phyloP scores from a whole-genome alignment of 2,888 invertebrate genomes.

The Hoplodrina ambigua region DNA sequence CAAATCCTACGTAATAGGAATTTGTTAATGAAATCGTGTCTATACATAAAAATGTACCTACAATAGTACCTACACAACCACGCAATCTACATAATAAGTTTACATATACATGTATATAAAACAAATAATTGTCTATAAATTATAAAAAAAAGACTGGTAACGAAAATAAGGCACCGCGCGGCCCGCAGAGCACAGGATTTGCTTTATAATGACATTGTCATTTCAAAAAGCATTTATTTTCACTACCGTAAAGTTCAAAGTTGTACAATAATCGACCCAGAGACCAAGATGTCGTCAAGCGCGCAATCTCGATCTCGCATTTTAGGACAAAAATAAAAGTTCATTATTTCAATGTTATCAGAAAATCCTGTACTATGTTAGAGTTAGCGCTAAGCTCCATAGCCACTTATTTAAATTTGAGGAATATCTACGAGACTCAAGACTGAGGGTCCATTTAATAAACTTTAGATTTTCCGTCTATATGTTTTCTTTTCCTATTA shows the following conservation, averaged over 20 bases:
- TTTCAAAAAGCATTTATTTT: not conserved
- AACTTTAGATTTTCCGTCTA: not conserved
- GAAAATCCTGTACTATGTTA: too few relatives aligned
- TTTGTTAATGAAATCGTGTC: conserved; percentile 1
- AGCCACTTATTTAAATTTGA: not conserved
- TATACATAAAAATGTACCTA: not conserved
- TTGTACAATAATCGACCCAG: not conserved
- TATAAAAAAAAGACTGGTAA: conserved; percentile 10
- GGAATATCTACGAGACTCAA: not conserved
- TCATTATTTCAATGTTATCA: conserved; percentile 4
- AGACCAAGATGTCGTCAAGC: not conserved
- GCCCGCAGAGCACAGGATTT: not conserved
- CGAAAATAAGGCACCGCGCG: not conserved
- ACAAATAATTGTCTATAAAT: conserved; percentile 15
- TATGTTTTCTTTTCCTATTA: not conserved
- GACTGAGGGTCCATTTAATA: not conserved
- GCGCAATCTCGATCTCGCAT: not conserved
- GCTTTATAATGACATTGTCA: not conserved
- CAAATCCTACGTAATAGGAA: not conserved
- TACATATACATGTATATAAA: conserved; percentile 14
- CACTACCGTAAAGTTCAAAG: not conserved
- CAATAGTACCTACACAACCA: conserved; percentile 12
- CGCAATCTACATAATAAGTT: conserved; percentile 11
- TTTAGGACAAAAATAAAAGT: not conserved
- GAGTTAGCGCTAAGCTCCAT: not conserved